Evolutionary conservation across 2,888 invertebrate genomes (phyloP), one percentile per base, ranked within the genome.

Genomic region (Apodemia zela): DNA sequence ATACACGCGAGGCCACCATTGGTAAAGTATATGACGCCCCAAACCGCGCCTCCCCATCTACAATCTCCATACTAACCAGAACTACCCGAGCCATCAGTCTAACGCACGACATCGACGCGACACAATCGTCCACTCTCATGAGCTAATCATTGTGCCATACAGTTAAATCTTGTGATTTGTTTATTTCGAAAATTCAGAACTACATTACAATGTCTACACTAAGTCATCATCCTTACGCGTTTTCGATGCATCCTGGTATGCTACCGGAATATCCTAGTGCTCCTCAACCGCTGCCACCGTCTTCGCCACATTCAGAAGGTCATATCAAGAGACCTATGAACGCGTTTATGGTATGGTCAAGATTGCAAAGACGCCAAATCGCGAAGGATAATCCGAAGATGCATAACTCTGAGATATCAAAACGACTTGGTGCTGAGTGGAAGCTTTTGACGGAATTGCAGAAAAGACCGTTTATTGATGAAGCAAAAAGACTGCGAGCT

Each of bases 261-360:
- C 73, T 92, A 71, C 86, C 86, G 73, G 91, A 91, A 65, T 91
- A 90, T 66, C 82, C 85, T 67, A 85, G 82, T 71, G 81, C 73
- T 49, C 89, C 86, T 71, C 91, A 87, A 72, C 90, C 89, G 69
- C 77, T 90, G 72, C 87, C 90, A 49, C 85, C 91, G 0, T 83
- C 86, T 7, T 92, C 92, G 5, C 91, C 92, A 61, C 87, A 87
- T 68, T 85, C 88, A 49, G 96, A 96, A 74, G 95, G 94, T 11
- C 97, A 98, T 86, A 98, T 99, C 78, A 99, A 98, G 85, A 93
- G 98, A 21, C 98, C 98, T 2, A 98, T 99, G 98, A 98, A 98
- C 89, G 98, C 98, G 0, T 98, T 98, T 89, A 98, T 98, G 98
- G 98, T 97, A 38, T 98, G 98, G 98, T 98, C 98, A 6, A 92